phyloP scores from a whole-genome alignment of 2,113 vertebrate genomes.

The Azemiops feae region DNA sequence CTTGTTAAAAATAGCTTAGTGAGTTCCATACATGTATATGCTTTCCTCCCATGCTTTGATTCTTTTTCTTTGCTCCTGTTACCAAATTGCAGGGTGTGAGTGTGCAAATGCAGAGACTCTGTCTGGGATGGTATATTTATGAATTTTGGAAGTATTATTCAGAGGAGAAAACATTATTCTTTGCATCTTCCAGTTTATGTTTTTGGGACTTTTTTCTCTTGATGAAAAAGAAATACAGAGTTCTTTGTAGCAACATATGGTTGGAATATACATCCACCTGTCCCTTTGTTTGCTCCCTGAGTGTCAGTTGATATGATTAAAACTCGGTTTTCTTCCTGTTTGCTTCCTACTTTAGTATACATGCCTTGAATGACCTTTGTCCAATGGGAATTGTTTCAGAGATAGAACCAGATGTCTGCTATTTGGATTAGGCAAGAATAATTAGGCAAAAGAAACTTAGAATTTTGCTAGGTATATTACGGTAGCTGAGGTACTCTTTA shows the following conservation, averaged over 20 bases:
- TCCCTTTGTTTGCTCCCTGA: slow-evolving; percentile 5
- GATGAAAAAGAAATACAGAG: slow-evolving; percentile 8
- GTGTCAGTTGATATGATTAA: neutral
- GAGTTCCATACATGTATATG: neutral
- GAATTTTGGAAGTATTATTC: neutral
- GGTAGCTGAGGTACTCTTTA: neutral
- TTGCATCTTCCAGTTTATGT: slow-evolving; percentile 1
- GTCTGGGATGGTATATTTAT: neutral
- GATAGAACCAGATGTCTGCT: slow-evolving; percentile 35
- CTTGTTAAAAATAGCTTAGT: neutral
- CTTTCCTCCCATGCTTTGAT: neutral
- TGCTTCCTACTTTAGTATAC: neutral
- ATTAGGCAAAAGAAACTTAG: neutral
- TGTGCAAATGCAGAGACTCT: neutral
- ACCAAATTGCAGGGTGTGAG: neutral
- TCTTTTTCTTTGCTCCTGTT: neutral
- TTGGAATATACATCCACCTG: slow-evolving; percentile 14
- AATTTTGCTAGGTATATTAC: neutral
- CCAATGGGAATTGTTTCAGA: slow-evolving; percentile 14
- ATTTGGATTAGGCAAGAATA: slow-evolving; percentile 24
- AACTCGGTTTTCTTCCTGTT: neutral
- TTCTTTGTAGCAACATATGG: slow-evolving; percentile 9
- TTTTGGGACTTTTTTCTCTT: neutral
- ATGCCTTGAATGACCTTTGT: slow-evolving; percentile 23
- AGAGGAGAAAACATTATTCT: neutral